Evolutionary conservation across 2,888 invertebrate species (phyloP).

Genomic region (Hypena proboscidalis): DNA sequence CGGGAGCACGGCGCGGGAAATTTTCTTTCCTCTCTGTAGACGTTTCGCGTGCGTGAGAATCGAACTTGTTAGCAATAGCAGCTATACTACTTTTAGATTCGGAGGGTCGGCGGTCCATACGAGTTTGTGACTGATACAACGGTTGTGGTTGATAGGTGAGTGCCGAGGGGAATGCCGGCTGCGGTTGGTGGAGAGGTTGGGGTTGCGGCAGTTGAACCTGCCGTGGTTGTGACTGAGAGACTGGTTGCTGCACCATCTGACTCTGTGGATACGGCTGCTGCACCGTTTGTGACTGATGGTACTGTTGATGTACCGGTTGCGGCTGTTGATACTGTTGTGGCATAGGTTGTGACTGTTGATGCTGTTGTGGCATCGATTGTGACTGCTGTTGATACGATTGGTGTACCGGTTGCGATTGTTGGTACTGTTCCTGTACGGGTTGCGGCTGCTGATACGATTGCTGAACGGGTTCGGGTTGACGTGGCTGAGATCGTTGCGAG

Average conservation of each 20-base stretch:
- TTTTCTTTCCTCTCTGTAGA: constrained; percentile 48
- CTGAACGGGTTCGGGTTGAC: constrained; percentile 5
- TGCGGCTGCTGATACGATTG: constrained; percentile 13
- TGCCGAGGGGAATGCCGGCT: constrained; percentile 6
- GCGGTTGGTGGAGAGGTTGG: constrained; percentile 24
- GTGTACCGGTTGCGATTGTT: constrained; percentile 3
- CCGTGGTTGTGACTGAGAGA: constrained; percentile 7
- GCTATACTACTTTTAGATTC: constrained; percentile 71
- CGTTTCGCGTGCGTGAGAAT: constrained; percentile 53
- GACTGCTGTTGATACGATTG: constrained; percentile 11
- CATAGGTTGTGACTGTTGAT: constrained; percentile 10
- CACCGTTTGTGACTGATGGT: constrained; percentile 5
- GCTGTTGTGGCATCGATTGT: constrained; percentile 10
- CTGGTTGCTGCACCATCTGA: constrained; percentile 6
- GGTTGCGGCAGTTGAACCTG: constrained; percentile 18
- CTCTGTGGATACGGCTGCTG: constrained; percentile 4
- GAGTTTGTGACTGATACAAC: constrained; percentile 36
- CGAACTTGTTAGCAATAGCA: constrained; percentile 74
- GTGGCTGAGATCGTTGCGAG: constrained; percentile 18
- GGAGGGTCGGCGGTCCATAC: constrained; percentile 60
- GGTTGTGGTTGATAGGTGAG: constrained; percentile 25
- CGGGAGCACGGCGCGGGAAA: constrained; percentile 39
- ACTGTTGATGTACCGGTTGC: constrained; percentile 15
- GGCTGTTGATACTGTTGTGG: constrained; percentile 7
- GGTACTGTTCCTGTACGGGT: constrained; percentile 11